These are phyloP conservation scores for Xiphophorus maculatus DNA, from an alignment of 2,113 vertebrate genomes.

Conservation along the genomic window DNA sequence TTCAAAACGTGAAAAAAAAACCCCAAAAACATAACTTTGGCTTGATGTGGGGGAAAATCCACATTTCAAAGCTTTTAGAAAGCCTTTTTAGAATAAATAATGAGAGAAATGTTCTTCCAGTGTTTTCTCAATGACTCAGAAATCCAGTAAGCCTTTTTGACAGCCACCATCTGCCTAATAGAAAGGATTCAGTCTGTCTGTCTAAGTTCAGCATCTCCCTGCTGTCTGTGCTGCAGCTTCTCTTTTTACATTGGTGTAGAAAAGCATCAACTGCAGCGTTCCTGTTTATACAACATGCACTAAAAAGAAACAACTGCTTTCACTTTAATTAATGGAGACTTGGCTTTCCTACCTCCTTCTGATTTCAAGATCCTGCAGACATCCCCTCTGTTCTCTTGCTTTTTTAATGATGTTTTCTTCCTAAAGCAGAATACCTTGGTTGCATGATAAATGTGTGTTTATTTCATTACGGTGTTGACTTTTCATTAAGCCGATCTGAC, in stretches of 20 bases:
- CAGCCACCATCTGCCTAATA: conserved; percentile 17
- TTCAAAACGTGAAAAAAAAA: neutral
- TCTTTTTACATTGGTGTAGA: conserved; percentile 4
- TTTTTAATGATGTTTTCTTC: neutral
- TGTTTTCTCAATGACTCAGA: conserved; percentile 42
- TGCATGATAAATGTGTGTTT: neutral
- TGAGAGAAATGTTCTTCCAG: conserved; percentile 5
- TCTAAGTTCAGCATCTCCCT: conserved; percentile 5
- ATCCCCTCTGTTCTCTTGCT: neutral
- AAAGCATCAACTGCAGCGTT: neutral
- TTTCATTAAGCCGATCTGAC: conserved; percentile 5
- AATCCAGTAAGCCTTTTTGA: conserved; percentile 47
- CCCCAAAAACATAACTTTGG: neutral
- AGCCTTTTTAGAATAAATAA: conserved; percentile 2
- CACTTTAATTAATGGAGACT: neutral
- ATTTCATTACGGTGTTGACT: neutral
- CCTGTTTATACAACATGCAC: neutral
- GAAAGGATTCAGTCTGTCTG: conserved; percentile 23
- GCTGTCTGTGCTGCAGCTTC: conserved; percentile 5
- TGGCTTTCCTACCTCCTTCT: neutral
- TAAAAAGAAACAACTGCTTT: conserved; percentile 2
- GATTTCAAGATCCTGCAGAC: neutral
- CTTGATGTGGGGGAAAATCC: conserved; percentile 24
- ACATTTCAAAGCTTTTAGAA: neutral
- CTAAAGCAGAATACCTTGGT: neutral